Percentiles rank a stretch among this genome's conserved stretches.
Evolutionary conservation across 2,113 vertebrate genomes (phyloP).

Genomic region (Todiramphus chloris): DNA sequence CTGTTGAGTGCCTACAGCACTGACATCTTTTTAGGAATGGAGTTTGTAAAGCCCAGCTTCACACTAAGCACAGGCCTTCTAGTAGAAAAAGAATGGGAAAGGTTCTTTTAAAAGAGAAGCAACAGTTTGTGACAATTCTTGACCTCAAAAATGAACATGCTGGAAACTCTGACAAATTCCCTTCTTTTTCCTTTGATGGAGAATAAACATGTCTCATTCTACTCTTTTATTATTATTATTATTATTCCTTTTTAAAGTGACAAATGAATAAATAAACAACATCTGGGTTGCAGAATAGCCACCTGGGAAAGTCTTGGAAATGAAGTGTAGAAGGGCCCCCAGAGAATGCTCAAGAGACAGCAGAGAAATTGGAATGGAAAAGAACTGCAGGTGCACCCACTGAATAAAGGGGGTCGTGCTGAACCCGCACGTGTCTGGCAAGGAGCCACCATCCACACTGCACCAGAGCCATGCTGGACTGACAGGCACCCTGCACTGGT

Average conservation of each 20-base stretch:
- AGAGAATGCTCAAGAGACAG: background rate
- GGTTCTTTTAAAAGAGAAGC: background rate
- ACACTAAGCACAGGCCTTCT: background rate
- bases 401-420: background rate
- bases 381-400: background rate
- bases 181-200: background rate
- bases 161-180: background rate
- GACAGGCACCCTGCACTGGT: background rate
- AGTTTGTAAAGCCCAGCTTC: background rate
- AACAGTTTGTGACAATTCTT: background rate
- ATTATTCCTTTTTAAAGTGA: background rate
- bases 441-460: background rate
- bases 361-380: background rate
- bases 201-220: background rate
- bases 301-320: slow-evolving; percentile 34
- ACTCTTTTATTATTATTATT: background rate
- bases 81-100: background rate
- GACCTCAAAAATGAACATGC: background rate
- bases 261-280: slow-evolving; percentile 46
- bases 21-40: background rate
- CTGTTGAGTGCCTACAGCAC: background rate
- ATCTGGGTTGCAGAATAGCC: slow-evolving; percentile 48
- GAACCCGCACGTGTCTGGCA: rapidly evolving
- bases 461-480: background rate
- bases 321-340: background rate